Evolutionary conservation across 2,113 vertebrate genomes (phyloP).

Genomic region (Hassar affinis): DNA sequence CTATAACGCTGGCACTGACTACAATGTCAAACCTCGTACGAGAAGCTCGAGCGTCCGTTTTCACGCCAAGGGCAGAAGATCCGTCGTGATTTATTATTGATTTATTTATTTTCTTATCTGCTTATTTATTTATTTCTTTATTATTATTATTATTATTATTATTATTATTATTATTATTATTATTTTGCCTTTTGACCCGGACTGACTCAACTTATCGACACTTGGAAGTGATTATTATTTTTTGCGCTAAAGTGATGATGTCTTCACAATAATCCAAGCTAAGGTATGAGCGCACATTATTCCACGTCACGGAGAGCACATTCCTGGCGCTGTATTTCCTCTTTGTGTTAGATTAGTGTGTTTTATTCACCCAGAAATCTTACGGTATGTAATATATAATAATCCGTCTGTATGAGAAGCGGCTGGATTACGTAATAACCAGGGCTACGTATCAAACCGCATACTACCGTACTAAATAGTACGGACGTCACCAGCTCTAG

Average conservation of each 20-base stretch:
- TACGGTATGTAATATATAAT: too few species aligned
- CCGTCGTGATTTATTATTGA: slow-evolving; percentile 51
- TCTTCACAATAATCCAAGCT: slow-evolving; percentile 5
- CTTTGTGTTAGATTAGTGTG: background rate
- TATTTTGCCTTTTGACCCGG: background rate
- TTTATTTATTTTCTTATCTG: too few species aligned
- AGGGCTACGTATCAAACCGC: slow-evolving; percentile 15
- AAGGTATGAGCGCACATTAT: background rate
- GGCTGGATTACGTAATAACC: slow-evolving; percentile 15
- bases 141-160: too few species aligned
- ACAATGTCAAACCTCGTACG: slow-evolving; percentile 67
- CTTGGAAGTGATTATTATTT: background rate
- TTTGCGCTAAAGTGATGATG: background rate
- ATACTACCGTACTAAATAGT: background rate
- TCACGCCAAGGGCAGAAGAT: slow-evolving; percentile 51
- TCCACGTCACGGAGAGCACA: background rate
- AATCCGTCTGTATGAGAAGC: background rate
- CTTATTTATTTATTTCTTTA: background rate
- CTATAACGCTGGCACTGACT: slow-evolving; percentile 64
- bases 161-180: too few species aligned
- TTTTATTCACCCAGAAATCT: background rate
- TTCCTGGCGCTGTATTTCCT: background rate
- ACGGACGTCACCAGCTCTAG: background rate
- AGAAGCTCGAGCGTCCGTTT: slow-evolving; percentile 59
- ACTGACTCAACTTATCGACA: background rate